Conservation (phyloP, 2,888 invertebrate genomes). For the Nipponacmea schrenckii region DNA sequence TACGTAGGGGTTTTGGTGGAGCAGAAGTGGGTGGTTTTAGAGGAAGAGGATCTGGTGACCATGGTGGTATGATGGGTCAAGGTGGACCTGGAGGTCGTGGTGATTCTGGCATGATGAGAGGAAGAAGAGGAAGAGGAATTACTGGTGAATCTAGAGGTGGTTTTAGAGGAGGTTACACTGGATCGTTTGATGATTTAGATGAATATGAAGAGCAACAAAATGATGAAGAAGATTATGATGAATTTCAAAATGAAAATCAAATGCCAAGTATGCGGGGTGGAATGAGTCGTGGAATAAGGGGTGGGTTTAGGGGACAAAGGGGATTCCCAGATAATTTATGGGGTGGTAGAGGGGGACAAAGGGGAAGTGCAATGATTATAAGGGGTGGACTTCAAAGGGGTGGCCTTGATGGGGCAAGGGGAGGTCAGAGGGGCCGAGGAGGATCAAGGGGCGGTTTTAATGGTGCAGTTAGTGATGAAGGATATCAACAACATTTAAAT, state of each 20-base stretch:
- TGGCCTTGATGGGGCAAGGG: conserved; percentile 8
- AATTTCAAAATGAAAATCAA: too few relatives aligned
- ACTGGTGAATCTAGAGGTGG: too few relatives aligned
- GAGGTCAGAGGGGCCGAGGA: conserved; percentile 23
- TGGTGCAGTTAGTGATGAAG: conserved; percentile 12
- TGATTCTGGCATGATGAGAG: too few relatives aligned
- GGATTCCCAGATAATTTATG: not conserved
- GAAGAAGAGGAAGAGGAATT: too few relatives aligned
- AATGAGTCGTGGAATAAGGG: not conserved
- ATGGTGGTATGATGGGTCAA: not conserved
- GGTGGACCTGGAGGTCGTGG: not conserved
- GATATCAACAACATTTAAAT: conserved; percentile 11
- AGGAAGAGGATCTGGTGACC: not conserved
- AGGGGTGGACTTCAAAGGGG: conserved; percentile 9
- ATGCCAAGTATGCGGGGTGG: not conserved
- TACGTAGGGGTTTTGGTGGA: conserved; percentile 5
- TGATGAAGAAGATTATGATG: not conserved
- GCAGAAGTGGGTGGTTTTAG: conserved; percentile 1
- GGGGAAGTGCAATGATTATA: not conserved
- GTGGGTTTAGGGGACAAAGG: not conserved
- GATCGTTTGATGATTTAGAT: not conserved
- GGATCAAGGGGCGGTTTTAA: conserved; percentile 14
- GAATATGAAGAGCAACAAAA: not conserved
- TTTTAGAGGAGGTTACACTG: too few relatives aligned
- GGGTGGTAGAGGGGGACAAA: not conserved